Conservation (phyloP, 2,113 vertebrate species). For the Sylvia atricapilla region DNA sequence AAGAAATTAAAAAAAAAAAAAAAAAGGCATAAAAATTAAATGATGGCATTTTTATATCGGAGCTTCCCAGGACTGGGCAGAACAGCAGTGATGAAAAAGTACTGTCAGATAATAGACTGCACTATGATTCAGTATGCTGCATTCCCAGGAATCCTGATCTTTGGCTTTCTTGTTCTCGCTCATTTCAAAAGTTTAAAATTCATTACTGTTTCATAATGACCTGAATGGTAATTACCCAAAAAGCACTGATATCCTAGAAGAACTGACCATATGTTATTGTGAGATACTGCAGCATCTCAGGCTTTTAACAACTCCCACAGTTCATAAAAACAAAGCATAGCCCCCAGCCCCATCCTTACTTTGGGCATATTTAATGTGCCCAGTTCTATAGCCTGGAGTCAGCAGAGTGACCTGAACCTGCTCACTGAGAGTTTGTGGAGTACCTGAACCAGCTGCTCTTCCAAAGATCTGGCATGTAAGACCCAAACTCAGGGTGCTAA, state of each 20-base stretch:
- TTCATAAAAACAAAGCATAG: not conserved
- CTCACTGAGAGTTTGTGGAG: not conserved
- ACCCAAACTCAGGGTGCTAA: not conserved
- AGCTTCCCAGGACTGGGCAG: not conserved
- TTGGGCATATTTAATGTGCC: not conserved
- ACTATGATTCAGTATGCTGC: not conserved
- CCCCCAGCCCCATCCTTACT: not conserved
- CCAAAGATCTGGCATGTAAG: accelerated
- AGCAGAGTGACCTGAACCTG: not conserved
- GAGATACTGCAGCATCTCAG: not conserved
- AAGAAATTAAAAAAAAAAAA: not conserved
- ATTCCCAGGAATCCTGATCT: conserved; percentile 8
- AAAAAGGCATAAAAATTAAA: not conserved
- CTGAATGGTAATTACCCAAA: not conserved
- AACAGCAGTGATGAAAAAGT: not conserved
- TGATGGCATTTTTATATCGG: not conserved
- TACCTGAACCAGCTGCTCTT: not conserved
- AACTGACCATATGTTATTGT: not conserved
- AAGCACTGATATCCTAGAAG: not conserved
- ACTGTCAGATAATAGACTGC: not conserved
- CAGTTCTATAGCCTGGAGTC: not conserved
- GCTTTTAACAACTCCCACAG: not conserved
- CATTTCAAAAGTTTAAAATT: conserved; percentile 18
- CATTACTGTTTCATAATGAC: not conserved
- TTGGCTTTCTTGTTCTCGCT: not conserved